Conservation (phyloP, 2,888 invertebrate genomes). For the Odontocerum albicorne region DNA sequence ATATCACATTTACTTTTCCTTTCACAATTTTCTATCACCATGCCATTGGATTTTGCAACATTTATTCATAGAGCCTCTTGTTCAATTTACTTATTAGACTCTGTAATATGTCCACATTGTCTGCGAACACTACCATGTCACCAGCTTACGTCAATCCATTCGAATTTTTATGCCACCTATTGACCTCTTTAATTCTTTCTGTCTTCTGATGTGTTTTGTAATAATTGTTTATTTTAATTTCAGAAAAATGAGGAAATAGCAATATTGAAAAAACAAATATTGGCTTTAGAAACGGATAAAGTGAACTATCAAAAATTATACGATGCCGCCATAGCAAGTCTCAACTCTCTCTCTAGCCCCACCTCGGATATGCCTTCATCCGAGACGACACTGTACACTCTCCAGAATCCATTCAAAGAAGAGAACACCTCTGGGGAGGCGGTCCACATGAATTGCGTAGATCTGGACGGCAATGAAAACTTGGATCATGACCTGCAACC, state of each 20-base stretch:
- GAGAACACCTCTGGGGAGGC: conserved; percentile 13
- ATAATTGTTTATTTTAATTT: conserved; percentile 1
- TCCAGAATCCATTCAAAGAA: conserved; percentile 23
- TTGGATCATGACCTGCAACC: conserved; percentile 41
- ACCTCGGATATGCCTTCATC: conserved; percentile 43
- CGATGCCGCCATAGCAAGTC: conserved; percentile 54
- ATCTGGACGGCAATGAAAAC: conserved; percentile 2
- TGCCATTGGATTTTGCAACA: too few relatives aligned
- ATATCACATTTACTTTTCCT: too few relatives aligned
- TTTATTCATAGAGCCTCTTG: too few relatives aligned
- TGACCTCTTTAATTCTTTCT: too few relatives aligned
- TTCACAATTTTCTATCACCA: too few relatives aligned
- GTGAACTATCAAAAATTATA: conserved; percentile 58
- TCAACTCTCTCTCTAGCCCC: conserved; percentile 54
- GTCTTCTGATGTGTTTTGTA: too few relatives aligned
- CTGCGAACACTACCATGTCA: too few relatives aligned
- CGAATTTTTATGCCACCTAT: too few relatives aligned
- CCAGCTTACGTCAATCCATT: too few relatives aligned
- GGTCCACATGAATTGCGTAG: conserved; percentile 11
- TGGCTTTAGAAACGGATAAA: conserved; percentile 59
- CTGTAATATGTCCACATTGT: too few relatives aligned
- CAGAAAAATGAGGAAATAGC: conserved; percentile 58
- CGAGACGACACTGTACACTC: conserved; percentile 32
- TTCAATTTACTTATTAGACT: too few relatives aligned
- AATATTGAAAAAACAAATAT: conserved; percentile 57